Base-by-base conservation (phyloP, 30 jellyfish, hydroid and myxozoan species). In the Hydractinia echinata region DNA sequence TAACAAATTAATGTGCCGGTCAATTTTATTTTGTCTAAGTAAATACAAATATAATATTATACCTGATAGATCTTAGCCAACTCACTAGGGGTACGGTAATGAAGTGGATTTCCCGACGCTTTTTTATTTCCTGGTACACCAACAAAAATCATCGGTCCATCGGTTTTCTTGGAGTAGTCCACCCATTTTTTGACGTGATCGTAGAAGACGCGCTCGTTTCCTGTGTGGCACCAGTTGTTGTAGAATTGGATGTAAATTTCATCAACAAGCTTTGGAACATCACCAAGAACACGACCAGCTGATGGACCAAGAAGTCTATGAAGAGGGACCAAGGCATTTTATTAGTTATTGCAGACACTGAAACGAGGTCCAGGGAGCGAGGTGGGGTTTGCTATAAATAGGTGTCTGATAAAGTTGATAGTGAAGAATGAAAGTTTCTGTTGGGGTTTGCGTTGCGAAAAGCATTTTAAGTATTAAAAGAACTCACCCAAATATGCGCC, bases 211-310 rank as follows among this genome's bases (percentile, higher is more conserved):
- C 94, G 73, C 53, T 89, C 86, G 81, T 93, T 93, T 5, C 99
- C 99, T 13, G 99, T 87, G 72, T 93, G 99, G 73, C 99, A 93
- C 96, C 96, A 93, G 79, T 93, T 93, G 88, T 93, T 93, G 88
- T 93, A 93, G 71, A 85, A 93, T 79, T 93, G 99, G 15, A 93
- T 87, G 94, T 93, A 93, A 1, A 93, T 88, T 72, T 93, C 99
- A 81, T 93, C 99, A 54, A 93, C 87, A 58, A 83, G 96, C 64
- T 87, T 77, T 1, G 97, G 97, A 68, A 88, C 96, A 70, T 93
- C 99, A 18, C 99, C 99, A 9, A 93, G 92, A 5, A 95, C 99
- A 54, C 89, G 87, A 6, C 95, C 96, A 16, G 88, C 88, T 16
- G 85, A 83, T 10, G 99, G 99, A 9, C 99, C 99, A 11, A 93